These are phyloP conservation scores for Tolmerus cingulatus DNA, from an alignment of 2,888 invertebrate species.

Conservation along the genomic window DNA sequence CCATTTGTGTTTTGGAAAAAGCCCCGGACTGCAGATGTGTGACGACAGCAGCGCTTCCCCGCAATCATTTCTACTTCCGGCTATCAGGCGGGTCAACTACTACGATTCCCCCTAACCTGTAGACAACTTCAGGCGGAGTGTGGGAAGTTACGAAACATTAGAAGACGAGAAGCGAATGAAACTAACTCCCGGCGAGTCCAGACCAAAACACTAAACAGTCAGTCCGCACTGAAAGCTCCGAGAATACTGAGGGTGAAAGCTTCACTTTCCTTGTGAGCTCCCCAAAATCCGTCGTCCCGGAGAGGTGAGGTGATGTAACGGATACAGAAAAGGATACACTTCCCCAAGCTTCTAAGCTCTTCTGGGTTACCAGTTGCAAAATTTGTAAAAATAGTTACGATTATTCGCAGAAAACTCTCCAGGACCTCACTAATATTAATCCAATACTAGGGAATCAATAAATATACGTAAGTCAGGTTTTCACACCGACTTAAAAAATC, in stretches of 20 bases:
- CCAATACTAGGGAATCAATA: no score
- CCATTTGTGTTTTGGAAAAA: neutral
- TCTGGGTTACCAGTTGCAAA: neutral
- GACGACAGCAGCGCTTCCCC: neutral
- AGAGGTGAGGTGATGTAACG: neutral
- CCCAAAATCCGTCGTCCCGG: neutral
- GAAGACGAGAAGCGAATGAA: neutral
- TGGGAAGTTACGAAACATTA: neutral
- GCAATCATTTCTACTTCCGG: neutral
- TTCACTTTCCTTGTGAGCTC: neutral
- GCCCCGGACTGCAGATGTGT: neutral
- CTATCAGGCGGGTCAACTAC: neutral
- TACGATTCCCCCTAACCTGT: neutral
- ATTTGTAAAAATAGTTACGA: neutral
- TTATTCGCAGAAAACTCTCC: neutral
- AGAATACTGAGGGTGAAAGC: conserved; percentile 3
- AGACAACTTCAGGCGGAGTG: neutral
- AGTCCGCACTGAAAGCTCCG: neutral
- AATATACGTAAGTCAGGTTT: no score
- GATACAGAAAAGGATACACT: neutral
- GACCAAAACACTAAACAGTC: neutral
- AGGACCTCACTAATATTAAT: no score
- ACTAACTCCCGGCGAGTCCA: neutral
- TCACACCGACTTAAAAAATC: no score
- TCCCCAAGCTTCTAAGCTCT: neutral